Conservation (phyloP, 2,888 invertebrate genomes). For the Leucozona laternaria region DNA sequence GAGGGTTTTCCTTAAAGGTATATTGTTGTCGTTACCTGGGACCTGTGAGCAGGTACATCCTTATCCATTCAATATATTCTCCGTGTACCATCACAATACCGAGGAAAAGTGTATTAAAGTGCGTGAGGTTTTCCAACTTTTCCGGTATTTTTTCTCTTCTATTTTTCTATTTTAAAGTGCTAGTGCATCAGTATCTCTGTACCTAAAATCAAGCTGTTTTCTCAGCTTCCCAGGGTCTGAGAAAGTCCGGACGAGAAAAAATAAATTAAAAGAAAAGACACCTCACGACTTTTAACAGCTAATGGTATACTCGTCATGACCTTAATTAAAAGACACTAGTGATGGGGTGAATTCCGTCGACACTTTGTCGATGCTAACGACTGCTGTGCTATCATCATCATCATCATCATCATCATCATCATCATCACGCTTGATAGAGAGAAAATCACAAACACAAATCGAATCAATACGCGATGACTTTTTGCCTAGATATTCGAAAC, state of each 20-base stretch:
- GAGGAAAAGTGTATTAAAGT: conserved; percentile 42
- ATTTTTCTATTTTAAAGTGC: conserved; percentile 12
- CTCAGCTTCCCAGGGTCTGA: conserved; percentile 52
- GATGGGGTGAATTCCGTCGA: conserved; percentile 73
- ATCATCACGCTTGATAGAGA: conserved; percentile 57
- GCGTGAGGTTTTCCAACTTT: conserved; percentile 49
- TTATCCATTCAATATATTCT: conserved; percentile 38
- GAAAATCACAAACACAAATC: conserved; percentile 72
- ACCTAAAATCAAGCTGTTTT: conserved; percentile 20
- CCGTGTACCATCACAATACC: conserved; percentile 12
- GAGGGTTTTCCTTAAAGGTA: conserved; percentile 47
- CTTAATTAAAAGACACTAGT: conserved; percentile 72
- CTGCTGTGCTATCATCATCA: conserved; percentile 22
- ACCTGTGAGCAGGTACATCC: conserved; percentile 40
- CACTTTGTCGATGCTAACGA: conserved; percentile 67
- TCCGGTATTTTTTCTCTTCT: conserved; percentile 22
- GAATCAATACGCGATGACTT: conserved; percentile 72
- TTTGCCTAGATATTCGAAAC: conserved; percentile 63
- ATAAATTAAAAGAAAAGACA: conserved; percentile 25
- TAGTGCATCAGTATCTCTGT: conserved; percentile 11
- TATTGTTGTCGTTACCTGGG: conserved; percentile 58
- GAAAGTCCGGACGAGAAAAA: conserved; percentile 27
- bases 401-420: conserved; percentile 18
- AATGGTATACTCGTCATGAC: conserved; percentile 75
- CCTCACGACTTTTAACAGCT: conserved; percentile 53